These are phyloP conservation scores for Lypha dubia DNA, from an alignment of 2,888 invertebrate genomes.

Conservation along the genomic window DNA sequence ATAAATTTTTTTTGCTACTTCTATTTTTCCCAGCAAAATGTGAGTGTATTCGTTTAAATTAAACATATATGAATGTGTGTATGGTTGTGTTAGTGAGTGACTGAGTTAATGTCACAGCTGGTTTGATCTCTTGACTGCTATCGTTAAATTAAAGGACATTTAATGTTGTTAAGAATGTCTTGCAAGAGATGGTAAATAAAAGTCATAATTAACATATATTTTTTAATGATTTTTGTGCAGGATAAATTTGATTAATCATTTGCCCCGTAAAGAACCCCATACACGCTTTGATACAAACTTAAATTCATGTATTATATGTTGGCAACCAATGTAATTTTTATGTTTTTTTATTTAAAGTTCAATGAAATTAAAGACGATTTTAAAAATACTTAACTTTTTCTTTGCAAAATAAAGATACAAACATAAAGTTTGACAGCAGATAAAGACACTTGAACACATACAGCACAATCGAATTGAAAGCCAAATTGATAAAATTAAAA, in stretches of 20 bases:
- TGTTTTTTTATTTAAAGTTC: no score
- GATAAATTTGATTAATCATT: neutral
- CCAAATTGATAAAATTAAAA: no score
- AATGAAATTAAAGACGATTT: no score
- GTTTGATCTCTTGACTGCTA: slow-evolving; percentile 52
- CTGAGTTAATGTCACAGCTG: slow-evolving; percentile 69
- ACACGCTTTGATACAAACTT: no score
- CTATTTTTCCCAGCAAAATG: no score
- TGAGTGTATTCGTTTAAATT: slow-evolving; percentile 7
- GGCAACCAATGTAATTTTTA: no score
- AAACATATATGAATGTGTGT: neutral
- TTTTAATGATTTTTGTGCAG: neutral
- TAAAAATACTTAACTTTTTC: no score
- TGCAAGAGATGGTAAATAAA: slow-evolving; percentile 9
- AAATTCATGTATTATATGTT: no score
- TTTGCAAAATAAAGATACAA: no score
- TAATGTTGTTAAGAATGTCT: slow-evolving; percentile 25
- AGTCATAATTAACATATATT: slow-evolving; percentile 22
- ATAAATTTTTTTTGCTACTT: neutral
- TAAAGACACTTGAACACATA: no score
- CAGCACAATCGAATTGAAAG: no score
- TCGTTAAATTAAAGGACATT: slow-evolving; percentile 48
- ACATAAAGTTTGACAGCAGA: no score
- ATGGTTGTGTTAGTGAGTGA: slow-evolving; percentile 28
- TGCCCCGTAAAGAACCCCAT: neutral